A percentile compares a stretch with the other conserved stretches of the same genome.
These are phyloP conservation scores for Sus scrofa DNA, from an alignment of 2,113 vertebrate genomes.

Conservation along the genomic window T2T-Sscrofa CM000830.6:7341001-7341500, in stretches of 20 bases:
- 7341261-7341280: background rate
- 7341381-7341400: no score
- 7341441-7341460: accelerated
- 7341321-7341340: no score
- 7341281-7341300: background rate
- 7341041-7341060: no score
- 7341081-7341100: no score
- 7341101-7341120: no score
- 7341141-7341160: accelerated
- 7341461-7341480: accelerated
- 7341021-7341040: no score
- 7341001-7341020: no score
- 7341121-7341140: accelerated
- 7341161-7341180: no score
- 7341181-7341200: background rate
- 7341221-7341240: no score
- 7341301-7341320: no score
- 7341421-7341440: background rate
- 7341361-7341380: background rate
- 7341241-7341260: no score
- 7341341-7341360: background rate
- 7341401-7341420: background rate
- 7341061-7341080: no score
- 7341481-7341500: accelerated
- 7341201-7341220: accelerated